These are phyloP conservation scores for Remorina albescens DNA, from an alignment of 2,797 vertebrate genomes.

Conservation along the genomic window DNA sequence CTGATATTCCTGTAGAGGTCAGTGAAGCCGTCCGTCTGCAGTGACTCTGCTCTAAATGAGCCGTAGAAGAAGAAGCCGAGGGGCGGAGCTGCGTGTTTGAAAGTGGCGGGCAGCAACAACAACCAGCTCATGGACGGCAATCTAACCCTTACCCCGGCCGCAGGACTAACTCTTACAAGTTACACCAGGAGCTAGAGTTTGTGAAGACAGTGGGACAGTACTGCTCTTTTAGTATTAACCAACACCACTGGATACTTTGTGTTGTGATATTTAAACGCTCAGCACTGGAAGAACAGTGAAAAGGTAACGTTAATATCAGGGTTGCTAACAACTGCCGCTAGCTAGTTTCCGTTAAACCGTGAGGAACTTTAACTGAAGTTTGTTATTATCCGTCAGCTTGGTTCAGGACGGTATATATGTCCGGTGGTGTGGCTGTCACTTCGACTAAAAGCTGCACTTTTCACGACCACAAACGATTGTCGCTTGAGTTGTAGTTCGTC, in stretches of 20 bases:
- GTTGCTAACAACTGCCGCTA: conserved; percentile 23
- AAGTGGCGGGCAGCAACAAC: conserved; percentile 81
- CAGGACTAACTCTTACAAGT: background rate
- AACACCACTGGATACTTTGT: conserved; percentile 1
- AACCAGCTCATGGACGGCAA: too few species aligned
- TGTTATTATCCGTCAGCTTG: rapidly evolving
- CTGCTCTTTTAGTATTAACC: rapidly evolving
- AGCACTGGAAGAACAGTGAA: conserved; percentile 19
- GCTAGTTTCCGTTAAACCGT: background rate
- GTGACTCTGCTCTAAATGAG: background rate
- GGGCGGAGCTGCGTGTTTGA: conserved; percentile 78
- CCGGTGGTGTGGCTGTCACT: rapidly evolving
- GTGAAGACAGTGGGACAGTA: background rate
- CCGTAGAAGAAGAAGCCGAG: conserved; percentile 42
- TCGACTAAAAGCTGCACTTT: background rate
- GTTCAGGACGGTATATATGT: rapidly evolving
- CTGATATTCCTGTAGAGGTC: conserved; percentile 42
- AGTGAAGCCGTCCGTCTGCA: background rate
- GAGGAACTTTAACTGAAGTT: background rate
- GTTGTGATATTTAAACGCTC: conserved; percentile 9
- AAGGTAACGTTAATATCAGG: conserved; percentile 45
- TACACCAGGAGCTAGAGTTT: background rate
- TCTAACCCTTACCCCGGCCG: too few species aligned
- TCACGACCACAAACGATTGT: background rate
- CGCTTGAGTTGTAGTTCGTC: background rate